phyloP scores from a whole-genome alignment of 1,140 invertebrate genomes.

The Dendroctonus ponderosae region DNA sequence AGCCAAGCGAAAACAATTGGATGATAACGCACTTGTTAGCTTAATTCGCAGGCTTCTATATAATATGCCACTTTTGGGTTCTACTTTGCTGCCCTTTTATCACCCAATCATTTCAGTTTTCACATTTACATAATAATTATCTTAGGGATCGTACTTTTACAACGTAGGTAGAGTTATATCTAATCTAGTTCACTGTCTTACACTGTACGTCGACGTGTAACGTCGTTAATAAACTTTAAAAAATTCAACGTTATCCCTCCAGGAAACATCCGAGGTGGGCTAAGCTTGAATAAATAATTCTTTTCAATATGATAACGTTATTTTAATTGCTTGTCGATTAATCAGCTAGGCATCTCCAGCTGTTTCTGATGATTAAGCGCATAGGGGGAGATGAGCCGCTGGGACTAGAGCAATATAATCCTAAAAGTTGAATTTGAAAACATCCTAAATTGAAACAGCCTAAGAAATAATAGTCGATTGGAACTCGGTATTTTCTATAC shows the following conservation, averaged over 20 bases:
- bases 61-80: no score
- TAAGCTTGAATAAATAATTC: constrained; percentile 24
- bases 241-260: constrained; percentile 19
- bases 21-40: not conserved
- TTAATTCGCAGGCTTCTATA: no score
- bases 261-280: not conserved
- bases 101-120: constrained; percentile 11
- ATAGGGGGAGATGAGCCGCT: not conserved
- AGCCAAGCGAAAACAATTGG: not conserved
- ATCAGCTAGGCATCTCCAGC: not conserved
- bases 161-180: not conserved
- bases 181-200: constrained; percentile 26
- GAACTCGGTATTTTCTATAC: not conserved
- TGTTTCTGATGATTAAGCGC: not conserved
- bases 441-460: not conserved
- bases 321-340: no score
- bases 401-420: not conserved
- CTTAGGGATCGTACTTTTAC: constrained; percentile 11
- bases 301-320: constrained; percentile 6
- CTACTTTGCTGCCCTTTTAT: not conserved
- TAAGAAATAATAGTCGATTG: not conserved
- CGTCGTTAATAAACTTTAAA: constrained; percentile 20
- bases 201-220: constrained; percentile 21
- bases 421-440: not conserved
- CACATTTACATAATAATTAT: constrained; percentile 10